A percentile compares a stretch with the other conserved stretches of the same genome.
Evolutionary conservation across 2,797 vertebrate genomes (phyloP).

Genomic region (Propithecus deckenii): DNA sequence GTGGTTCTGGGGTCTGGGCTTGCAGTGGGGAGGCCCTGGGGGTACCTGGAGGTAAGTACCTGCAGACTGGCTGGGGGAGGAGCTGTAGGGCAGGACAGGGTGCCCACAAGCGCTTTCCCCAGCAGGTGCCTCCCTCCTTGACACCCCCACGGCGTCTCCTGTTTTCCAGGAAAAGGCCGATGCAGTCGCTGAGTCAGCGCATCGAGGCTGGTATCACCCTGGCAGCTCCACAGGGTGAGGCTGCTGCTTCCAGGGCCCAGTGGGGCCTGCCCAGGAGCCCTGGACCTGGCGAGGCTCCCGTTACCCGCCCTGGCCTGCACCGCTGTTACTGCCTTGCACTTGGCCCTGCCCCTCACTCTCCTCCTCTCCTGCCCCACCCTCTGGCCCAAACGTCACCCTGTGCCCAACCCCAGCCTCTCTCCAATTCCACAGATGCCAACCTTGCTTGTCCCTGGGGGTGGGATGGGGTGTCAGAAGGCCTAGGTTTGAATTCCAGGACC

Average conservation of each 20-base stretch:
- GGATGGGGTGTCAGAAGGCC: not conserved
- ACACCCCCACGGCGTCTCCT: not conserved
- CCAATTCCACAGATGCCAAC: not conserved
- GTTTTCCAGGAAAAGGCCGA: conserved; percentile 59
- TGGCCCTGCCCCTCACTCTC: not conserved
- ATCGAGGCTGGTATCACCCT: not conserved
- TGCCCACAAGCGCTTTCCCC: not conserved
- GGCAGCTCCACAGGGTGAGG: conserved; percentile 10
- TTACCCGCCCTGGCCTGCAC: conserved; percentile 47
- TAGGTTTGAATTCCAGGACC: not conserved
- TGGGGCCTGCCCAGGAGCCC: conserved; percentile 27
- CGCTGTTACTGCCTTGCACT: conserved; percentile 1
- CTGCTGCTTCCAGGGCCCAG: conserved; percentile 34
- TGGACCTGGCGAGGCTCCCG: conserved; percentile 54
- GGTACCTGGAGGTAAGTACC: fast-evolving
- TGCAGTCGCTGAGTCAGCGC: conserved; percentile 20
- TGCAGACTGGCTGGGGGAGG: not conserved
- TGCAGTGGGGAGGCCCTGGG: no score
- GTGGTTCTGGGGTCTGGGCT: not conserved
- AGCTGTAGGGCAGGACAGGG: not conserved
- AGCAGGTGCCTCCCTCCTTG: conserved; percentile 3
- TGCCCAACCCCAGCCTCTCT: conserved; percentile 5
- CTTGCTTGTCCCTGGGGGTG: not conserved
- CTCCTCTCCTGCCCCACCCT: not conserved
- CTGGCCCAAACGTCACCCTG: conserved; percentile 32